Conservation (phyloP, 2,113 vertebrate species). For the Cyanoliseus patagonus region DNA sequence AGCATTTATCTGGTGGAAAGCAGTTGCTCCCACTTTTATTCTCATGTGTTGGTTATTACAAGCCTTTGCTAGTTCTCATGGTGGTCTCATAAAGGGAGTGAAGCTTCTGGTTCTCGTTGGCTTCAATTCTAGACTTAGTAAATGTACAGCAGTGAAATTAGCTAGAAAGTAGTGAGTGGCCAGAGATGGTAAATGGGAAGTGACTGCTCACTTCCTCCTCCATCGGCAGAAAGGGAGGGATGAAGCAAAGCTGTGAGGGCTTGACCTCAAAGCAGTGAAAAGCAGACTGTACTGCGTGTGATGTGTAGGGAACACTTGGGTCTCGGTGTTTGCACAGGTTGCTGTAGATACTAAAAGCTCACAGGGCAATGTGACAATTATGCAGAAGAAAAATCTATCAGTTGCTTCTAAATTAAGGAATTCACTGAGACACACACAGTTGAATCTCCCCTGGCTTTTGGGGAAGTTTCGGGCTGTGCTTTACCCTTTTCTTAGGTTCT, state of each 20-base stretch:
- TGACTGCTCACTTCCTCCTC: background rate
- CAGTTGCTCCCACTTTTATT: background rate
- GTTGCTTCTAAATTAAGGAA: background rate
- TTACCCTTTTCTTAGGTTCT: background rate
- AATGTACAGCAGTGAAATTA: background rate
- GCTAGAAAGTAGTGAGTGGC: background rate
- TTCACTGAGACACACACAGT: background rate
- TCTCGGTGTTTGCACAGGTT: background rate
- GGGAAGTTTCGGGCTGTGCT: background rate
- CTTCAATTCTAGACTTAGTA: background rate
- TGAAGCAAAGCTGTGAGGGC: background rate
- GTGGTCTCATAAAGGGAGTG: background rate
- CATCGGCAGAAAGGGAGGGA: rapidly evolving
- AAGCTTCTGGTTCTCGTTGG: background rate
- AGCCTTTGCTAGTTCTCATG: background rate
- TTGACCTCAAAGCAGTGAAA: background rate
- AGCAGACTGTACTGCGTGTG: rapidly evolving
- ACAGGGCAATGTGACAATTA: background rate
- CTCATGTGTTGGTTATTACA: background rate
- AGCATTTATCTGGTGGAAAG: background rate
- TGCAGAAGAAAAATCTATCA: background rate
- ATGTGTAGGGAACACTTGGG: background rate
- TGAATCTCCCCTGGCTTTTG: background rate
- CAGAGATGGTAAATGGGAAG: background rate
- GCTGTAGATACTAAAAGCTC: background rate